These are phyloP conservation scores for Stigmatopora nigra DNA, from an alignment of 2,113 vertebrate species.

Conservation along the genomic window DNA sequence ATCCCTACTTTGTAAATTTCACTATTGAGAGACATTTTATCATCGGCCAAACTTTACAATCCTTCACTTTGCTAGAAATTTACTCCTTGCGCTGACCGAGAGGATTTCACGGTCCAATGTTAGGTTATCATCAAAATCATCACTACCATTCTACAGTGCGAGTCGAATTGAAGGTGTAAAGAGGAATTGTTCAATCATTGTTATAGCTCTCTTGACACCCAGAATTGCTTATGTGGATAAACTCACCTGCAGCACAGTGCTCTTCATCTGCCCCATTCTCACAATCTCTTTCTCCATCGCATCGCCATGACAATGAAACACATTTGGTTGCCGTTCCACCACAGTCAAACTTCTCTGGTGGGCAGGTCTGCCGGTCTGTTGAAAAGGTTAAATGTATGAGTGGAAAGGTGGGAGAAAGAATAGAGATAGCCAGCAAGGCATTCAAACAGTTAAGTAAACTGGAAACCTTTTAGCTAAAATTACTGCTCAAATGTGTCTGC, in stretches of 20 bases:
- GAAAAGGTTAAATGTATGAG: conserved; percentile 22
- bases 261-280: conserved; percentile 87
- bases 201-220: neutral
- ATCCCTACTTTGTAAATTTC: too few relatives aligned
- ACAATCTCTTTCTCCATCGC: conserved; percentile 90
- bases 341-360: conserved; percentile 90
- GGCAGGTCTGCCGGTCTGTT: conserved; percentile 84
- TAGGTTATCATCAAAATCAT: neutral
- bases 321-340: conserved; percentile 84
- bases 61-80: neutral
- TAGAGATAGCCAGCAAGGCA: conserved; percentile 52
- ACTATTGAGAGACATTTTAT: too few relatives aligned
- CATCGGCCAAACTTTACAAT: neutral
- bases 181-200: too few relatives aligned
- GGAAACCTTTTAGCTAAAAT: conserved; percentile 57
- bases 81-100: neutral
- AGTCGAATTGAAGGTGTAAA: neutral
- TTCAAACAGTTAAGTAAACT: conserved; percentile 62
- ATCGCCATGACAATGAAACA: conserved; percentile 88
- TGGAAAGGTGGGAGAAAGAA: neutral
- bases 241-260: conserved; percentile 84
- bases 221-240: neutral
- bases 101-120: neutral
- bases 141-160: neutral
- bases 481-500: conserved; percentile 49